These are phyloP conservation scores for Eidolon dupreanum DNA, from an alignment of 2,797 vertebrate species.

Conservation along the genomic window DNA sequence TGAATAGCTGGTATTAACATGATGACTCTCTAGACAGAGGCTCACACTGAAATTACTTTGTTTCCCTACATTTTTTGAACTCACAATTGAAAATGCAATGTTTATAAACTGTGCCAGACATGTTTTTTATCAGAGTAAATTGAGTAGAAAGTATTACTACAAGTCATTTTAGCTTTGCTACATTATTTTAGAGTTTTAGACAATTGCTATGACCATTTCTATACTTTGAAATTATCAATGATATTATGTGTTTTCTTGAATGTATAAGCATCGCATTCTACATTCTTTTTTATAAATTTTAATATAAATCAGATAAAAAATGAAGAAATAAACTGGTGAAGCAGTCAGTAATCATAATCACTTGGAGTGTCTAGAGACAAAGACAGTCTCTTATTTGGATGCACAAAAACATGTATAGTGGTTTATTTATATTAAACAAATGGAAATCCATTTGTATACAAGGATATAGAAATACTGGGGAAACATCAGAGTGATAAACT, in stretches of 20 bases:
- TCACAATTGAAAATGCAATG: neutral
- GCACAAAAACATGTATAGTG: neutral
- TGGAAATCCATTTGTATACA: neutral
- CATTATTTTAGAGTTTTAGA: neutral
- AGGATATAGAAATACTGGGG: accelerated
- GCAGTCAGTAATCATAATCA: neutral
- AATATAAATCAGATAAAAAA: neutral
- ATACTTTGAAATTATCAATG: neutral
- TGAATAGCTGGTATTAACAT: slow-evolving; percentile 11
- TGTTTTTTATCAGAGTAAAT: slow-evolving; percentile 9
- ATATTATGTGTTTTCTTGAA: neutral
- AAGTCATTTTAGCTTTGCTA: neutral
- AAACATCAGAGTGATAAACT: neutral
- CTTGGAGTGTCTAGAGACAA: neutral
- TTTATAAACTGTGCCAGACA: neutral
- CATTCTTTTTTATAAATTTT: neutral
- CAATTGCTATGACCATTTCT: neutral
- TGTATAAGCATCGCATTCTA: neutral
- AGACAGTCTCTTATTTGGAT: neutral
- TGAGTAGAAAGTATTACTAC: neutral
- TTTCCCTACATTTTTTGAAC: slow-evolving; percentile 9
- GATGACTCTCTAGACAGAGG: slow-evolving; percentile 24
- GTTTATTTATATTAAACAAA: neutral
- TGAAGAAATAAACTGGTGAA: neutral
- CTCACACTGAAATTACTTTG: slow-evolving; percentile 11